Conservation (phyloP, 1,140 invertebrate species). For the Palaemon carinicauda region DNA sequence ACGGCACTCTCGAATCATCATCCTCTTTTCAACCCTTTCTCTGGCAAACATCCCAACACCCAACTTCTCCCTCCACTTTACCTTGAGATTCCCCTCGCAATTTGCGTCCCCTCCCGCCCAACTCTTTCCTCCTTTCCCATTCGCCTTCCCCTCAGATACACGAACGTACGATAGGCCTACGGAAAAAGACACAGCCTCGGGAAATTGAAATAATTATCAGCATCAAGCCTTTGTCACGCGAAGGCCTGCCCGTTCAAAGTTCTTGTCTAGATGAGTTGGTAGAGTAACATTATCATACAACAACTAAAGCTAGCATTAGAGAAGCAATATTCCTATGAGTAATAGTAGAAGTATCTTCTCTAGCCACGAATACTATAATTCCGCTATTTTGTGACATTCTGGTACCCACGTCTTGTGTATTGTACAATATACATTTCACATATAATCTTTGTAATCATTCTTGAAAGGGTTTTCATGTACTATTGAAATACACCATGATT, state of each 20-base stretch:
- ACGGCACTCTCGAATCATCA: neutral
- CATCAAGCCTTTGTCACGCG: constrained; percentile 54
- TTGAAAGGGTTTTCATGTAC: no score
- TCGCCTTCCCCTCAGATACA: neutral
- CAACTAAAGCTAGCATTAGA: neutral
- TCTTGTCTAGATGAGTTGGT: neutral
- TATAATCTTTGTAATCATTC: no score
- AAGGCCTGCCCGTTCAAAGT: constrained; percentile 31
- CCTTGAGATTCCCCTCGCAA: neutral
- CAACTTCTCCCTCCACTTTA: neutral
- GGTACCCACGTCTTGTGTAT: no score
- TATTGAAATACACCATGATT: neutral
- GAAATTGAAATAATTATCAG: constrained; percentile 57
- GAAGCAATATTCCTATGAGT: no score
- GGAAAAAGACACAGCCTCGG: constrained; percentile 49
- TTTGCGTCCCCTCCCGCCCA: neutral
- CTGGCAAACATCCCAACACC: neutral
- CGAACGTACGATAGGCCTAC: constrained; percentile 48
- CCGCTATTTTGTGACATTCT: no score
- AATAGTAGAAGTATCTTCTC: no score
- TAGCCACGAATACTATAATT: no score
- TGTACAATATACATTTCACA: no score
- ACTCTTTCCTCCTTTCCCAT: neutral
- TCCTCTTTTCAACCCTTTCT: neutral
- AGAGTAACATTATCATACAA: neutral